Conservation (phyloP, 2,113 vertebrate species). For the Noturus placidus region DNA sequence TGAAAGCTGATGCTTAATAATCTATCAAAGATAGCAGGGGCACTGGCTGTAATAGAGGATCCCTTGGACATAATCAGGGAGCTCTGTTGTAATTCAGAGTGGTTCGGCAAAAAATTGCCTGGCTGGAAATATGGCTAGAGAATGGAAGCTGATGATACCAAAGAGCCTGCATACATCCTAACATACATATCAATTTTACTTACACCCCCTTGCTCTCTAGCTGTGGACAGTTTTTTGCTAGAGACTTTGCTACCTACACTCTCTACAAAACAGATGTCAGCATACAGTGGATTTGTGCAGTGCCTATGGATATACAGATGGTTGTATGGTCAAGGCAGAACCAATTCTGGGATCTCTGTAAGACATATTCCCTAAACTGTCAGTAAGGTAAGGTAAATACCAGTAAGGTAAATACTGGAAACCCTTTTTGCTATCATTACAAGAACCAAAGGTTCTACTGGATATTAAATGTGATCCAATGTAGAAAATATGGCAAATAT, state of each 20-base stretch:
- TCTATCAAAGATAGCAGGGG: conserved; percentile 60
- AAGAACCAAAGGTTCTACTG: neutral
- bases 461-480: neutral
- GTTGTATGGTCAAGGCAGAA: neutral
- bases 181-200: conserved; percentile 43
- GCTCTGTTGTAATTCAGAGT: conserved; percentile 53
- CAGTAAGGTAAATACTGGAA: neutral
- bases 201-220: conserved; percentile 7
- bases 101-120: conserved; percentile 50
- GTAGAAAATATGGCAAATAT: neutral
- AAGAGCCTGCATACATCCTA: conserved; percentile 37
- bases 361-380: neutral
- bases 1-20: conserved; percentile 62
- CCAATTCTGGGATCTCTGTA: neutral
- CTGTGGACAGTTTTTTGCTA: neutral
- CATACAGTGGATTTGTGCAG: neutral
- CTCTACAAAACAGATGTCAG: neutral
- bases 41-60: conserved; percentile 55
- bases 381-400: no score
- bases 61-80: conserved; percentile 55
- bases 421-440: neutral
- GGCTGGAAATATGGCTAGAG: conserved; percentile 37
- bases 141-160: conserved; percentile 42
- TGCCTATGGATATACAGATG: neutral
- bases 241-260: neutral